These are phyloP conservation scores for Drosophila borborema DNA, from an alignment of 2,888 invertebrate species.

Conservation along the genomic window DNA sequence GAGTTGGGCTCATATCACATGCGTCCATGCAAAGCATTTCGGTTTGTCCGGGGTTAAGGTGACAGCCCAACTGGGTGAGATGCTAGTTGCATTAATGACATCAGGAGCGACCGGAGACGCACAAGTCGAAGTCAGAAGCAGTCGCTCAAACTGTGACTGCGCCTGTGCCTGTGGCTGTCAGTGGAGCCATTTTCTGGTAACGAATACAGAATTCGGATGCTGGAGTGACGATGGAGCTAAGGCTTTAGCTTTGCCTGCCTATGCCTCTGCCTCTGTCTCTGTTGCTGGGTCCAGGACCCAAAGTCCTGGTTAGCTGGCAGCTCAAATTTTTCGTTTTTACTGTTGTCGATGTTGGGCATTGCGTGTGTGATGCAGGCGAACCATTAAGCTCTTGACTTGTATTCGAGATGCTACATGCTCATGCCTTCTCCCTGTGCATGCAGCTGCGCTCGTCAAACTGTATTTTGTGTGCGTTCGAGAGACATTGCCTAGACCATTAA, in stretches of 20 bases:
- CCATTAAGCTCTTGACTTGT: constrained; percentile 71
- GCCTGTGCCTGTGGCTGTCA: constrained; percentile 34
- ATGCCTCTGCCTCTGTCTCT: neutral
- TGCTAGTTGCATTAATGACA: constrained; percentile 79
- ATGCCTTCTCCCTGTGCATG: neutral
- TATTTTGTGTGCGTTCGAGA: constrained; percentile 11
- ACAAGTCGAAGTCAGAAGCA: constrained; percentile 76
- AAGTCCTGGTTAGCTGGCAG: constrained; percentile 44
- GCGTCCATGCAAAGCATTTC: constrained; percentile 62
- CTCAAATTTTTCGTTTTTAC: constrained; percentile 37
- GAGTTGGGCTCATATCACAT: constrained; percentile 57
- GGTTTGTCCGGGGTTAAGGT: constrained; percentile 40
- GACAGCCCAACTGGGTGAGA: constrained; percentile 35
- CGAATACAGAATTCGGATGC: neutral
- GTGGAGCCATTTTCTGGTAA: constrained; percentile 20
- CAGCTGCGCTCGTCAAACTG: constrained; percentile 46
- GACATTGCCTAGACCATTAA: constrained; percentile 16
- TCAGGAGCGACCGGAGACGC: constrained; percentile 44
- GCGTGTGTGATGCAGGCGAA: constrained; percentile 55
- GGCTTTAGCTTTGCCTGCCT: too few relatives aligned
- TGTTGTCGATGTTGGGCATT: constrained; percentile 25
- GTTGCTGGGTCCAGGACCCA: neutral
- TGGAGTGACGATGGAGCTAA: too few relatives aligned
- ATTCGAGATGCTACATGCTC: constrained; percentile 23
- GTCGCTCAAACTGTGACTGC: constrained; percentile 64